Evolutionary conservation across 1,140 invertebrate species (phyloP), one percentile per base, ranked within the genome.

Genomic region (Aphelenchoides fujianensis): DNA sequence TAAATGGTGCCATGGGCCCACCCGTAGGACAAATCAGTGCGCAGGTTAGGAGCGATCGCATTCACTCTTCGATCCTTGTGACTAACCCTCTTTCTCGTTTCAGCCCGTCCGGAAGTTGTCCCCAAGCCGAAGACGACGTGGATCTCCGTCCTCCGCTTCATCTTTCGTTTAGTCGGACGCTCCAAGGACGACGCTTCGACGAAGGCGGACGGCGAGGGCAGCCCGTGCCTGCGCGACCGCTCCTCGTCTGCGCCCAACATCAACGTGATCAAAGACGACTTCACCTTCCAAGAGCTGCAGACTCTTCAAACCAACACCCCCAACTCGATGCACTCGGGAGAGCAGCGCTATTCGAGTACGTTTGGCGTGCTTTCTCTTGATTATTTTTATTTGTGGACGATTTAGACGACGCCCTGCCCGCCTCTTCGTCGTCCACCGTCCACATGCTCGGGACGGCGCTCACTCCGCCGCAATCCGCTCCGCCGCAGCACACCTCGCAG

Each of bases 391-490:
- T n/a, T n/a, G n/a, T n/a, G n/a, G n/a, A n/a, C n/a, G n/a, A 75
- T 0, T 0, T 36, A 66, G 63, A 66, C 32, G 63, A 66, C 7
- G 28, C 32, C 53, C 53, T 66, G 63, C 63, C 63, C 12, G 32
- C 63, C 12, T 12, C 32, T 34, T 66, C 63, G n/a, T 19, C 63
- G 1, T 66, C 63, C 16, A 66, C 63, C 12, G 63, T 66, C 16
- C 32, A 66, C 53, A 12, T 37, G 63, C 12, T 66, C 36, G 70
- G 71, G 62, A 75, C 36, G 2, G 55, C 74, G 3, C 55, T 75
- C 23, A 75, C 74, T 2, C 74, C 80, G 27, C 80, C 80, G 3
- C 80, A 82, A 69, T 84, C 82, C 41, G 80, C 80, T 0, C 80
- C 80, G 3, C 80, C 80, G 2, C 74, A 79, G 64, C 77, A 71